Base-by-base conservation (phyloP, 2,888 invertebrate species). In the Minunthozetes semirufus region DNA sequence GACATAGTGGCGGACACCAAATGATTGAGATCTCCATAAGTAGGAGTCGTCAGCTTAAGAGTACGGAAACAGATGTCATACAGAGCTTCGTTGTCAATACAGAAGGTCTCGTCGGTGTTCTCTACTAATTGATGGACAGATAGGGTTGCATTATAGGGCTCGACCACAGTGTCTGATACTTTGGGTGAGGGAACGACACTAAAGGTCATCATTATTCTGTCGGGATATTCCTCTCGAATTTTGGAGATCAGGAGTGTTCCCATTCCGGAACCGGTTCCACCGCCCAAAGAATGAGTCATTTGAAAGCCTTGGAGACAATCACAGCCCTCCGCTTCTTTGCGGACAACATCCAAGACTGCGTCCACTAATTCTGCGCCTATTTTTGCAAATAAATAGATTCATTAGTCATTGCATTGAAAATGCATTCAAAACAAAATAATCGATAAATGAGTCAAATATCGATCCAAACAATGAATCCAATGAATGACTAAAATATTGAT, bases 71-170 rank as follows among this genome's bases (percentile, higher is more conserved):
- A 94, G 80, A 95, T 94, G 81, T 94, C 93, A 82, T 94, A 93
- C 80, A 94, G 86, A 63, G 95, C 94, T 82, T 95, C 94, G 81
- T 95, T 95, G 85, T 95, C 95, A 25, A 93, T 92, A 95, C 86
- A 84, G 80, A 86, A 85, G 56, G 79, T 78, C 71, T 79, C 79
- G 75, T 80, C 80, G 8, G 78, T 77, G 72, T 80, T 79, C 70
- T 80, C 80, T 4, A 80, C 74, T 8, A 79, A 80, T 1, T 79
- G 79, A 56, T 80, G 80, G 8, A 79, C 80, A 19, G 79, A 80
- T n/a, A 80, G 86, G 82, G 96, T 94, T 0, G 95, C 94, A 86
- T 96, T 96, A 89, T 96, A 96, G 0, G 95, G 95, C 82, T 95
- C 94, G 59, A 94, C 94, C 15, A 95, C 94, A 0, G 94, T 93